Evolutionary conservation across 2,797 vertebrate genomes (phyloP), one percentile per base, ranked within the genome.

Genomic region (Microctenopoma stevenorrisi): DNA sequence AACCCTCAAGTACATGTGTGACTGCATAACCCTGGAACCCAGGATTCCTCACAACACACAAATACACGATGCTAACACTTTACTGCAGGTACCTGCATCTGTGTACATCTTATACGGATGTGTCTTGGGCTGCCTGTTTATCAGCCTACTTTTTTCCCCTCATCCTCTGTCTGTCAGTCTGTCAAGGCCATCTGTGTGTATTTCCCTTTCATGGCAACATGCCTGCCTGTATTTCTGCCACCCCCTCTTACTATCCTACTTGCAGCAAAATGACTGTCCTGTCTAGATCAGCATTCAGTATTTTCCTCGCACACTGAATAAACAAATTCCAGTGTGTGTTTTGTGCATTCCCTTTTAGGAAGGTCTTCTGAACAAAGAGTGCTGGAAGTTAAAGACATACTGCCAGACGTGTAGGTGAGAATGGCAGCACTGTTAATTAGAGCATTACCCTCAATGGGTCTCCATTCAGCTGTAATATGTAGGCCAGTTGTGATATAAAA

Each of bases 111-210:
- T 50, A 33, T 33, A 60, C 2, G 12, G 53, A 56, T 62, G 76
- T 66, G 70, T 76, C 61, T 79, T 64, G 60, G 65, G 60, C 49
- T 54, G 40, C 74, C 49, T 67, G 38, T 80, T 68, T 53, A 28
- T 63, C 56, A 55, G 68, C 64, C 73, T 87, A 81, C 74, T 73
- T 74, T 75, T 81, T 82, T 58, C 22, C 22, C 22, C 62, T 79
- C 74, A 81, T 86, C 84, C 75, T 85, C 84, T 84, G 85, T 80
- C 87, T 81, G 77, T 86, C 82, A 79, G 77, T 88, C 85, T 89
- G 83, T 87, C 78, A 77, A 70, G 64, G 74, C 78, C 82, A 78
- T 89, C 84, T 85, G 79, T 88, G 83, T 82, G 78, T 63, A 64
- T 77, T 77, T 88, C 83, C 64, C 26, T 61, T 85, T 65, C 22